Percentiles rank a stretch among this genome's conserved stretches.
These are phyloP conservation scores for Gymnobelideus leadbeateri DNA, from an alignment of 2,113 vertebrate genomes.

Conservation along the genomic window DNA sequence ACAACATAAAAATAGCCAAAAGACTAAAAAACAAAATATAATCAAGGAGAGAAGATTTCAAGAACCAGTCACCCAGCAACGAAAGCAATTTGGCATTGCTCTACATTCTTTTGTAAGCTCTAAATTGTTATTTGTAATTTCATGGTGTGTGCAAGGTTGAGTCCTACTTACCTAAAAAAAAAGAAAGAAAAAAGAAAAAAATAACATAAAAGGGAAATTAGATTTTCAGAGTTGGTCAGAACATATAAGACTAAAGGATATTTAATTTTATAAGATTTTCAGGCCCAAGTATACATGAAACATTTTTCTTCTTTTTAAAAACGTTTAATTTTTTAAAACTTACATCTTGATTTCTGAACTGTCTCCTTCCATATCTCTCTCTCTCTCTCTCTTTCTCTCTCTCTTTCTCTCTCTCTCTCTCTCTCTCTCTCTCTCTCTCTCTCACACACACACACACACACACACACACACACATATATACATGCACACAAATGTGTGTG, in stretches of 20 bases:
- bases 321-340: too few relatives aligned
- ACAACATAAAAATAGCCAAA: constrained; percentile 33
- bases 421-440: too few relatives aligned
- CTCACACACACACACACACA: too few relatives aligned
- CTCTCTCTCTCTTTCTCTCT: too few relatives aligned
- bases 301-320: too few relatives aligned
- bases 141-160: neutral
- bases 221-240: neutral
- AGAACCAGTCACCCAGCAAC: constrained; percentile 4
- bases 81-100: constrained; percentile 31
- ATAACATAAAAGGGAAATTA: neutral
- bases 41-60: constrained; percentile 30
- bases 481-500: too few relatives aligned
- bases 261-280: neutral
- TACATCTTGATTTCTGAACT: too few relatives aligned
- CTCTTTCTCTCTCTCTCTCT: too few relatives aligned
- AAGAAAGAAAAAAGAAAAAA: neutral
- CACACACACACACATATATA: too few relatives aligned
- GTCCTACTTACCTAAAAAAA: neutral
- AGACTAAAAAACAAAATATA: constrained; percentile 59
- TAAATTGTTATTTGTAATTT: constrained; percentile 40
- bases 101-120: constrained; percentile 23
- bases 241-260: neutral
- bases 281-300: neutral
- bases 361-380: too few relatives aligned